Evolutionary conservation across 2,888 invertebrate genomes (phyloP), one percentile per base, ranked within the genome.

Genomic region (Melanotus villosus): DNA sequence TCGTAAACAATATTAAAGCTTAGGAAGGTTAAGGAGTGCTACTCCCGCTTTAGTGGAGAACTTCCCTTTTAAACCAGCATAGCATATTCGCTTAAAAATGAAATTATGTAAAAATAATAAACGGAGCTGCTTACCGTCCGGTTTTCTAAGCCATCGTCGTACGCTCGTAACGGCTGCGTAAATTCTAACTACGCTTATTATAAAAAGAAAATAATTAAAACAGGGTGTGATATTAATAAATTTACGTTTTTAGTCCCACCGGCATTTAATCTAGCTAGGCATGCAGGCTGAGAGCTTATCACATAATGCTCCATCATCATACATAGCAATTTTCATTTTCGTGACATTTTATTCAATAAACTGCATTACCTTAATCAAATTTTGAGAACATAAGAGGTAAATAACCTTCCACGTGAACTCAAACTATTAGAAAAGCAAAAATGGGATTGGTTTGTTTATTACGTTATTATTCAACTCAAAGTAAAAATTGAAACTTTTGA

Each of bases 101-200:
- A 54, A 54, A 9, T 19, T 32, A 34, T 54, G 54, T 45, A 45
- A 54, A 54, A 54, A 54, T 34, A 54, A 54, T 54, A 45, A 47
- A 19, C n/a, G 19, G 1, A 26, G 41, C 16, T 23, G n/a, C 14
- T 23, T 10, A 9, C 10, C 18, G n/a, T n/a, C n/a, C n/a, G n/a
- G n/a, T n/a, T 26, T 26, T 26, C 26, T 7, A 7, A 7, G 26
- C 26, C 26, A 7, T 26, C 7, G 26, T 26, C 26, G 4, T 26
- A 26, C 7, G 26, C 26, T 26, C 1, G 7, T 1, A 10, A 7
- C n/a, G 7, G 26, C 26, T 7, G 26, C 26, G 26, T 3, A 26
- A 26, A 5, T 26, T 26, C 7, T 7, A 5, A 41, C 21, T 21
- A 2, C 12, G 16, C 41, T 41, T 41, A 14, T 47, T 47, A 23